Percentiles rank a stretch among this genome's conserved stretches.
Conservation (phyloP, 2,113 vertebrate species). For the Gnathonemus longibarbis region DNA sequence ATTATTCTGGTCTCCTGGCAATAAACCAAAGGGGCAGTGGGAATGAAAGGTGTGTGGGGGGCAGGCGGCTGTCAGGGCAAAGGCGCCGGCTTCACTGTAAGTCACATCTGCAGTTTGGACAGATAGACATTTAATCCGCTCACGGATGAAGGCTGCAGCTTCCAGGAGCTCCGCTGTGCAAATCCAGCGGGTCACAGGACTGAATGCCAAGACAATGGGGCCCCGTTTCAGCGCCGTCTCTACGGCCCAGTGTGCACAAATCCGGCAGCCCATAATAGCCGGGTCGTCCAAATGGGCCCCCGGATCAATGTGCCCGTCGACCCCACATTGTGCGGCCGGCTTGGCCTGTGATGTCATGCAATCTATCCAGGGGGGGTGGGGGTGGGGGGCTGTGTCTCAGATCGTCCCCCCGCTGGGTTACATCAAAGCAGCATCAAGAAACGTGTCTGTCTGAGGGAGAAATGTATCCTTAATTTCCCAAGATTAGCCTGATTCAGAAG, state of each 20-base stretch:
- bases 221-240: conserved; percentile 61
- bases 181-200: conserved; percentile 66
- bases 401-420: conserved; percentile 56
- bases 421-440: conserved; percentile 60
- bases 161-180: conserved; percentile 68
- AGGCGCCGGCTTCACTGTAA: conserved; percentile 52
- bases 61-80: conserved; percentile 31
- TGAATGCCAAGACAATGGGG: conserved; percentile 65
- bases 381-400: conserved; percentile 57
- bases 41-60: conserved; percentile 22
- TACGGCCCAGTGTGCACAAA: conserved; percentile 61
- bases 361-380: conserved; percentile 53
- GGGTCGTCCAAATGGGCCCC: conserved; percentile 60
- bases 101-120: conserved; percentile 55
- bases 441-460: conserved; percentile 54
- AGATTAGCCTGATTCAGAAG: conserved; percentile 36
- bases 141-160: conserved; percentile 66
- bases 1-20: conserved; percentile 1
- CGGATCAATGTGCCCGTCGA: conserved; percentile 66
- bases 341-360: conserved; percentile 64
- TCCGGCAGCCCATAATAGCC: conserved; percentile 56
- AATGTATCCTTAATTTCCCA: conserved; percentile 49
- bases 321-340: conserved; percentile 61
- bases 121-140: conserved; percentile 66
- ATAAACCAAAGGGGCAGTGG: background rate